Evolutionary conservation across 1,140 invertebrate genomes (phyloP), one percentile per base, ranked within the genome.

Genomic region (Drosophila subobscura): DNA sequence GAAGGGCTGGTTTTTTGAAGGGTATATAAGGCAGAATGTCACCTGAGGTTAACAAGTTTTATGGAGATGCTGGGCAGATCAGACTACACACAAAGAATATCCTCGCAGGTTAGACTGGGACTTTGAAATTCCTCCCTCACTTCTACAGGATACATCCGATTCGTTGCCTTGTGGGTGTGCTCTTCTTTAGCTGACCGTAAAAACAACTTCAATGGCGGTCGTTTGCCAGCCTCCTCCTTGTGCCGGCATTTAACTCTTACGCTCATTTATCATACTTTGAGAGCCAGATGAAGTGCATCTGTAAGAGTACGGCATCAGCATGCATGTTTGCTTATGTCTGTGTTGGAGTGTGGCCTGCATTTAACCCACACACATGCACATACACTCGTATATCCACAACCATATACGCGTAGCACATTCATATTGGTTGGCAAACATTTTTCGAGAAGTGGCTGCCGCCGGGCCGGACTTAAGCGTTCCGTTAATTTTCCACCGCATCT

Each of bases 221-320:
- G 78, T 86, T 86, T 86, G 58, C 49, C 23, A 65, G 51, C 51
- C 54, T 37, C 37, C 37, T 78, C 41, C 77, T 68, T 85, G 60
- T 54, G 67, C 67, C 71, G 72, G 66, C 70, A 78, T 86, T 86
- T 83, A 88, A 86, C 78, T 88, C 80, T 83, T 83, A 68, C 71
- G 67, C 74, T 83, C 83, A 79, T 86, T 86, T 83, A 86, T 86
- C 84, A 86, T 88, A 50, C 74, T 81, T 77, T 88, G 83, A 80
- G 67, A 65, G 79, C 65, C 57, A 72, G 71, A 85, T 79, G 72
- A 83, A 81, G 55, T 77, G 47, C 58, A 16, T 37, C 25, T 64
- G 65, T 16, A 42, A 3, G 42, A 50, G 25, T 23, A n/a, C 14
- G 20, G 20, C 14, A 45, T 58, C 16, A 57, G 52, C 55, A 29